These are phyloP conservation scores for Drosophila histrio DNA, from an alignment of 2,888 invertebrate species.

Conservation along the genomic window DNA sequence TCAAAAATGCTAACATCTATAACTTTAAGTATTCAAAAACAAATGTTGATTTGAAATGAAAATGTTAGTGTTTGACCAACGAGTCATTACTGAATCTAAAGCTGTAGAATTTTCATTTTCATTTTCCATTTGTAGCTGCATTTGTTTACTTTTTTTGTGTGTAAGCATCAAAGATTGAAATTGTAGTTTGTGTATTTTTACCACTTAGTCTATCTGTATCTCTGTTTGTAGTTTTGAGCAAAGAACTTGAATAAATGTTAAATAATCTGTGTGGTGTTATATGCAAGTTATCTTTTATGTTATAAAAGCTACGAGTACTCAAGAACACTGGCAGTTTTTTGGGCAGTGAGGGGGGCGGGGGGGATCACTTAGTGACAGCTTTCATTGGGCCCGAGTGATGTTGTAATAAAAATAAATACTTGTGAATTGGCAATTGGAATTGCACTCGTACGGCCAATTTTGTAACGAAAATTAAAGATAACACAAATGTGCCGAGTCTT, in stretches of 20 bases:
- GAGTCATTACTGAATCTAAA: not conserved
- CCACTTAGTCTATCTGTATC: not conserved
- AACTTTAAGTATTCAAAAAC: not conserved
- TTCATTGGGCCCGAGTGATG: conserved; percentile 20
- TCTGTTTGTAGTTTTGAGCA: not conserved
- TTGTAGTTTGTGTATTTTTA: not conserved
- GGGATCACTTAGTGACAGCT: conserved; percentile 30
- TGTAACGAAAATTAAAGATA: conserved; percentile 78
- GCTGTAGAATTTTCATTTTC: not conserved
- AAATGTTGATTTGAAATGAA: not conserved
- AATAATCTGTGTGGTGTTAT: not conserved
- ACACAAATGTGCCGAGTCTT: conserved; percentile 73
- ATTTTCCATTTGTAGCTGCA: not conserved
- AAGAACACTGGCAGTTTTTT: conserved; percentile 13
- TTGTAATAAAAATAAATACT: conserved; percentile 58
- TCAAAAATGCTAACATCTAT: not conserved
- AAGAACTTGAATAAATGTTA: conserved; percentile 7
- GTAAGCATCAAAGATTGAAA: not conserved
- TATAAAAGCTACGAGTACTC: not conserved
- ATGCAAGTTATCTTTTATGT: not conserved
- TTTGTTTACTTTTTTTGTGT: not conserved
- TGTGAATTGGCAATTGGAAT: conserved; percentile 71
- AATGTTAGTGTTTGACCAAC: not conserved
- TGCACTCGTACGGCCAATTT: conserved; percentile 78
- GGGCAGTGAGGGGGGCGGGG: not conserved